Evolutionary conservation across 2,797 vertebrate species (phyloP), one percentile per base, ranked within the genome.

Genomic region (Taeniopygia guttata): DNA sequence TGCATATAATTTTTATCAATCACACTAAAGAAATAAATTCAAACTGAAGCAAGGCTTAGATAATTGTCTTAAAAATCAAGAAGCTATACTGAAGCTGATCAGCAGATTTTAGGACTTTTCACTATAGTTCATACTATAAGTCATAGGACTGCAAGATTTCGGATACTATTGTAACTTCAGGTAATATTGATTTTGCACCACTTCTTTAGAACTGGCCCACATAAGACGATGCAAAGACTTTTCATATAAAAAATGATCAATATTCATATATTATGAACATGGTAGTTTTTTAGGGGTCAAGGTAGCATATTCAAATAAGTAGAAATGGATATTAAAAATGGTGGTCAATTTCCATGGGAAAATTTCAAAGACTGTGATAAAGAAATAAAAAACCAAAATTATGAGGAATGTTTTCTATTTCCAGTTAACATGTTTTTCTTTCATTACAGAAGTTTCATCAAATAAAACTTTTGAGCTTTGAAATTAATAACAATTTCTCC

Each of bases 241-340:
- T 25, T 36, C 2, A 19, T 38, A 40, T 36, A 1, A 42, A 29
- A 38, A 66, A 22, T 62, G 16, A 0, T 59, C 0, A 0, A 34
- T 74, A 66, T 62, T 26, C 0, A 19, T 23, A 26, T 19, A 26
- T 58, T 45, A 51, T 25, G 16, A 77, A 74, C 26, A 54, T 11
- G 2, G 1, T 55, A 7, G 2, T 1, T 2, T 21, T 59, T 74
- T 36, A 76, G 11, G 60, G 16, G 17, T 3, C 3, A 66, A 66
- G 6, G 64, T 64, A 73, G 2, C 3, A 52, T 87, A 87, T 36
- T 76, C 5, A 76, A 36, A 55, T 55, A 36, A 70, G 62, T 8
- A 66, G 7, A 81, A 78, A 64, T 16, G 2, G 5, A 40, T 58
- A 23, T 49, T 78, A 34, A 84, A 92, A 89, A 30, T 18, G 5